Evolutionary conservation across 2,797 vertebrate genomes (phyloP).

Genomic region (Heterohyrax brucei): DNA sequence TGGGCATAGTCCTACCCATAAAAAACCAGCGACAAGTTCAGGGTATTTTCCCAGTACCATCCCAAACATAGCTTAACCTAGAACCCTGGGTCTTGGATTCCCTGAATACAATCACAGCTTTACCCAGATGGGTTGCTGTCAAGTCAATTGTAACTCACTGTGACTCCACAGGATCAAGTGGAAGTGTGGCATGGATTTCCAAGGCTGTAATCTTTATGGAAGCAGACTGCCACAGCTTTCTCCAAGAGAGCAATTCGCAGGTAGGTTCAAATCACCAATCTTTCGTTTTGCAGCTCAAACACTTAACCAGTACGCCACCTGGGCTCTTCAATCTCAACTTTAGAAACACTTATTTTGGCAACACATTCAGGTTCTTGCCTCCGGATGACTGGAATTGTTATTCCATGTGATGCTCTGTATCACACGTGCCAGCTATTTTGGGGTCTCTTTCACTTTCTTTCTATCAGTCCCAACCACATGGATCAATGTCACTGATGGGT

Average conservation of each 20-base stretch:
- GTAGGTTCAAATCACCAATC: neutral
- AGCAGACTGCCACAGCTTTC: neutral
- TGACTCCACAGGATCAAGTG: neutral
- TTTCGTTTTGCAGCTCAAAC: neutral
- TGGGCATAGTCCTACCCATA: neutral
- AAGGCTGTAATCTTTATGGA: neutral
- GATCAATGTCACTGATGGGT: too few species aligned
- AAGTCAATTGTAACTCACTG: neutral
- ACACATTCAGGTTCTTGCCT: neutral
- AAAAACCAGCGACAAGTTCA: neutral
- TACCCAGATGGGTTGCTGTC: neutral
- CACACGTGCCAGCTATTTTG: neutral
- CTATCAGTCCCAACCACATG: neutral
- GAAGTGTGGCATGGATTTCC: neutral
- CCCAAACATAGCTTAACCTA: neutral
- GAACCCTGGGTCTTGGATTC: too few species aligned
- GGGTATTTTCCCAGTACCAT: neutral
- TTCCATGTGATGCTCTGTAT: too few species aligned
- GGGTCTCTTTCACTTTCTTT: neutral
- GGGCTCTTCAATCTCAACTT: neutral
- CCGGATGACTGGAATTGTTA: neutral
- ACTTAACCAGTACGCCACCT: neutral
- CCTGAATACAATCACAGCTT: neutral
- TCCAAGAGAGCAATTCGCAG: neutral
- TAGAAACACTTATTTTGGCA: neutral